Conservation (phyloP, 2,888 invertebrate species). For the Dugesia japonica region DNA sequence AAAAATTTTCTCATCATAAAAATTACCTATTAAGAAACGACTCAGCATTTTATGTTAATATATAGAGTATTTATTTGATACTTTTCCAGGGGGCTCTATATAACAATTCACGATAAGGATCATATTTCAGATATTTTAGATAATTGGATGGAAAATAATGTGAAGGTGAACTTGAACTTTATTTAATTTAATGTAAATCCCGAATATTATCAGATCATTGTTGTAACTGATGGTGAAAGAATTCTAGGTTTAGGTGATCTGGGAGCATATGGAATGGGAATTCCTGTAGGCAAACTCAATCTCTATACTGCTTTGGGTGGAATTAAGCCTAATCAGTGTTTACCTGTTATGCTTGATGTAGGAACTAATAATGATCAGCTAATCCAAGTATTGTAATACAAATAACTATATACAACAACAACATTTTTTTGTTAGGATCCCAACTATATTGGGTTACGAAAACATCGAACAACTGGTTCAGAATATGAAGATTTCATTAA, state of each 20-base stretch:
- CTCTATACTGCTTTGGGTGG: slow-evolving; percentile 91
- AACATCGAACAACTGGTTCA: slow-evolving; percentile 64
- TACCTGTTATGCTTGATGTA: slow-evolving; percentile 82
- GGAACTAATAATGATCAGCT: slow-evolving; percentile 67
- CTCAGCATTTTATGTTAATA: too few relatives aligned
- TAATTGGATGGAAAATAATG: slow-evolving; percentile 64
- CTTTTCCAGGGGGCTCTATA: slow-evolving; percentile 62
- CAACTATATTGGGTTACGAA: slow-evolving; percentile 76
- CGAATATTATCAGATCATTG: slow-evolving; percentile 53
- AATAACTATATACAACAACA: neutral
- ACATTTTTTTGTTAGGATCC: slow-evolving; percentile 59
- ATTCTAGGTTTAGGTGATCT: slow-evolving; percentile 91
- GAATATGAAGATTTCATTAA: slow-evolving; percentile 81
- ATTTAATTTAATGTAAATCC: too few relatives aligned
- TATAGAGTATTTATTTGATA: too few relatives aligned
- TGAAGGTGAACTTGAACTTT: too few relatives aligned
- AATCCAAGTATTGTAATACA: slow-evolving; percentile 39
- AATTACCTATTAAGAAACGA: too few relatives aligned
- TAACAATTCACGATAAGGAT: slow-evolving; percentile 83
- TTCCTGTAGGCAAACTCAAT: slow-evolving; percentile 86
- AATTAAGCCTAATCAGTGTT: slow-evolving; percentile 78
- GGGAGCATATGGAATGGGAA: slow-evolving; percentile 95
- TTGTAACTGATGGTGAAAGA: slow-evolving; percentile 92
- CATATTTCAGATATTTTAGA: slow-evolving; percentile 78
- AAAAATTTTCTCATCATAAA: too few relatives aligned